Conservation (phyloP, 2,113 vertebrate species). For the Gavia stellata region DNA sequence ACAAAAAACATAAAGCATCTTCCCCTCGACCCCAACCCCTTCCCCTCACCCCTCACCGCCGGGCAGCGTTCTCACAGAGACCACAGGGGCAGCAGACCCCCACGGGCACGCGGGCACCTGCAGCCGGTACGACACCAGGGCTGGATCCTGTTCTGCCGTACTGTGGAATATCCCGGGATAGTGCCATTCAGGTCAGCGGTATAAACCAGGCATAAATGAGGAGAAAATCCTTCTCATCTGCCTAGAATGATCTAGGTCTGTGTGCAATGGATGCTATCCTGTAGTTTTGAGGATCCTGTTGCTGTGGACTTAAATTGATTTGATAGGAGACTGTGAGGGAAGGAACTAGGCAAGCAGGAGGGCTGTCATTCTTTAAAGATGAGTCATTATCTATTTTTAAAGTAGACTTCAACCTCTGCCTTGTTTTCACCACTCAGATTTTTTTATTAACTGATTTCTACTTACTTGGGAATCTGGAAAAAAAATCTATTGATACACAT, state of each 20-base stretch:
- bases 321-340: not conserved
- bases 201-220: not conserved
- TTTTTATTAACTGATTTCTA: not conserved
- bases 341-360: not conserved
- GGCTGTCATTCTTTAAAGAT: not conserved
- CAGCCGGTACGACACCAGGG: not conserved
- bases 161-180: not conserved
- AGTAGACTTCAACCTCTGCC: not conserved
- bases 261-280: not conserved
- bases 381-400: not conserved
- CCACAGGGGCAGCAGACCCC: not conserved
- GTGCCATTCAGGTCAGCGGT: not conserved
- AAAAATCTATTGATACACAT: not conserved
- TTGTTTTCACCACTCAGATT: not conserved
- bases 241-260: not conserved
- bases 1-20: not conserved
- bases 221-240: not conserved
- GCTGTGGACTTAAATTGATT: not conserved
- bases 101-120: not conserved
- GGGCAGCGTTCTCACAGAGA: not conserved
- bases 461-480: not conserved
- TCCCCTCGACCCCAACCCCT: not conserved
- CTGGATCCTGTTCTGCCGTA: not conserved
- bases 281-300: not conserved
- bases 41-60: rapidly evolving